Base-by-base conservation (phyloP, 2,113 vertebrate species). In the Leptobrachium ailaonicum region DNA sequence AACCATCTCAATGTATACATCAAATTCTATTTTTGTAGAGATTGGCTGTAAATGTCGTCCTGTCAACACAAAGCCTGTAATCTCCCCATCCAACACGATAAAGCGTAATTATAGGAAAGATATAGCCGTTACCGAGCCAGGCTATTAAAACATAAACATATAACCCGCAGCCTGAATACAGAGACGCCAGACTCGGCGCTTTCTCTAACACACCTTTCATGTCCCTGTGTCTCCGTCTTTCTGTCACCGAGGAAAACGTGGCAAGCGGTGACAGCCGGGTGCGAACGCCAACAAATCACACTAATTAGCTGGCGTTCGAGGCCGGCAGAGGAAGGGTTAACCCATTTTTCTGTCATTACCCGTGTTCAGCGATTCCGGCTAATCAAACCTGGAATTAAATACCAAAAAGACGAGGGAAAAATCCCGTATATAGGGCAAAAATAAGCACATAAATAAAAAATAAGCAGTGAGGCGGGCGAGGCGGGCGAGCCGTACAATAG, bases 401-500 rank as follows among this genome's bases (percentile, higher is more conserved):
- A 68, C 41, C 40, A 42, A 6, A 68, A 7, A 42, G 11, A 50
- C 47, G 47, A 70, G n/a, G 56, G 2, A 58, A 60, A 60, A 60
- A 60, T 12, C 8, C 1, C 4, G 8, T 50, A 50, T 50, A 50
- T 50, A 50, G 50, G 70, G 20, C 20, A 54, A 72, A 32, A 72
- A 72, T 72, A 41, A 72, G 10, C 53, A 4, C 47, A 72, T 72
- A 72, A 72, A 72, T 72, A 72, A 72, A 41, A 72, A 32, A 72
- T 72, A 40, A 72, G 70, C 53, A 40, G 50, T 44, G 44, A 71
- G 44, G 43, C n/a, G 53, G 44, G 43, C n/a, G 53, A 72, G 2
- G 32, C 70, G 54, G 70, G 13, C 70, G 10, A 2, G 7, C 2
- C 50, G 41, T 72, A 72, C 70, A 72, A 72, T 56, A 72, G 70